A percentile compares a stretch with the other conserved stretches of the same genome.
Conservation (phyloP, 2,113 vertebrate species). For the Chloroceryle aenea region DNA sequence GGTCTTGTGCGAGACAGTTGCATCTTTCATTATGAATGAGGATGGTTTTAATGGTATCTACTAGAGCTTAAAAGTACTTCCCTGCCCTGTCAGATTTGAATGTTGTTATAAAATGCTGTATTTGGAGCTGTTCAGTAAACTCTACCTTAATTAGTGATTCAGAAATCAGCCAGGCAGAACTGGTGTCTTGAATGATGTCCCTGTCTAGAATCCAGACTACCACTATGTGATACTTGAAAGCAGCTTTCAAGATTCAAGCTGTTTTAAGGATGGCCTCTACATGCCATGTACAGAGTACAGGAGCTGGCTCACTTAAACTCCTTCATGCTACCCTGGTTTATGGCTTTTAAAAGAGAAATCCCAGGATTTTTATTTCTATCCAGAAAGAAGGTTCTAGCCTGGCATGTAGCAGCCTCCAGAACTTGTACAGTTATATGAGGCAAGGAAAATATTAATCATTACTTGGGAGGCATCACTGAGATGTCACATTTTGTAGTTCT, state of each 20-base stretch:
- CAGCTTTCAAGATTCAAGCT: background rate
- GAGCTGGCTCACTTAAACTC: background rate
- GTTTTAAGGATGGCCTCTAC: background rate
- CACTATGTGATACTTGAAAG: background rate
- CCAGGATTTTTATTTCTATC: background rate
- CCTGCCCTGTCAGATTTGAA: background rate
- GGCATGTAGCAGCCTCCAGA: background rate
- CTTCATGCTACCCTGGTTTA: background rate
- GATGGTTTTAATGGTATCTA: background rate
- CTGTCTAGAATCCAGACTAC: background rate
- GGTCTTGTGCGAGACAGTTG: background rate
- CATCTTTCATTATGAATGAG: constrained; percentile 2
- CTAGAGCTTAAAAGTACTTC: background rate
- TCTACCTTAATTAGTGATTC: background rate
- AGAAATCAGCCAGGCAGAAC: background rate
- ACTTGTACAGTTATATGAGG: background rate
- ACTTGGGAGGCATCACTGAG: background rate
- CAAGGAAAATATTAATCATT: constrained; percentile 31
- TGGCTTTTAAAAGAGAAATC: background rate
- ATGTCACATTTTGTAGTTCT: constrained; percentile 19
- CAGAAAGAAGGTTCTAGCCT: background rate
- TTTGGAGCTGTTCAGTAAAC: background rate
- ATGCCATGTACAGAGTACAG: background rate
- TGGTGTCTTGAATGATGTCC: background rate
- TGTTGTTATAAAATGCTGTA: background rate